Evolutionary conservation across 2,888 invertebrate species (phyloP), one percentile per base, ranked within the genome.

Genomic region (Aphodius sticticus): DNA sequence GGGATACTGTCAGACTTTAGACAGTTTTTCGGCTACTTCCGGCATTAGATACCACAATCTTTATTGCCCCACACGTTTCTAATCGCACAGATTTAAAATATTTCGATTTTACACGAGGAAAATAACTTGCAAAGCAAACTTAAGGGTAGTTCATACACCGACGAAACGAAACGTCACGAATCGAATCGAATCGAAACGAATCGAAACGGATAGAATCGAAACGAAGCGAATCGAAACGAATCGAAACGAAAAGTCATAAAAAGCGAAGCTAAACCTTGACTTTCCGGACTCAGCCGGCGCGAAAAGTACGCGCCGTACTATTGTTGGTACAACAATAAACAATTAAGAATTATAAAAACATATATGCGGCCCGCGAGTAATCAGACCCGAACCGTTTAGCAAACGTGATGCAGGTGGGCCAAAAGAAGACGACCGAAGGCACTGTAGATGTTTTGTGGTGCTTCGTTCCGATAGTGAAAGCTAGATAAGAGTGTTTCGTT

Each of bases 381-480:
- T 85, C 84, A 82, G 81, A 83, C 81, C 81, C 53, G 53, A 53
- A 53, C 53, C 53, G 53, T 53, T 53, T 53, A 53, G 53, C 53
- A 53, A 53, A 53, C 53, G 26, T 26, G 26, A 26, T 53, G 53
- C 53, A 53, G 53, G 7, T 12, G 53, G 53, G 9, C 53, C 53
- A 53, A 53, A 53, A 53, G 53, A 81, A 80, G 76, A 74, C 79
- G 74, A 75, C 76, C 53, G 71, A 69, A 76, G 71, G 72, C 70
- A 83, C 81, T 79, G 76, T 82, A 78, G 80, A 80, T 82, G 81
- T 74, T 16, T 36, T 26, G 37, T 36, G 37, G 82, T 86, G 87
- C 88, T 88, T 88, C 88, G 85, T 84, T 84, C 83, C 85, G 88
- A 89, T 88, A 89, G 89, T 89, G 89, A 89, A 89, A 89, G 89